Percentiles rank a stretch among this genome's conserved stretches.
Conservation (phyloP, 2,888 invertebrate genomes). For the Cenopis cana region DNA sequence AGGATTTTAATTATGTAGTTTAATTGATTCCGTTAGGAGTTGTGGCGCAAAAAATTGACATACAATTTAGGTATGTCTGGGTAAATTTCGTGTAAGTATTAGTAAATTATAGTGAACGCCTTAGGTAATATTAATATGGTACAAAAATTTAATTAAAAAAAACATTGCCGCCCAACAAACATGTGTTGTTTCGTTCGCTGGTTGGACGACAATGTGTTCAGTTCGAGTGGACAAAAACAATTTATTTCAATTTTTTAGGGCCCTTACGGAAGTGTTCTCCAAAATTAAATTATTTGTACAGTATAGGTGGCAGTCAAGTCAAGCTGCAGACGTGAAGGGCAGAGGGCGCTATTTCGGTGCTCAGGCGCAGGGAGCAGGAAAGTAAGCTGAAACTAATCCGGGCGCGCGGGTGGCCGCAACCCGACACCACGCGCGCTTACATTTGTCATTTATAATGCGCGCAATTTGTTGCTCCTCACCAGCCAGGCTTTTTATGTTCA, state of each 20-base stretch:
- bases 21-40: too few relatives aligned
- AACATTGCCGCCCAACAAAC: too few relatives aligned
- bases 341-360: slow-evolving; percentile 60
- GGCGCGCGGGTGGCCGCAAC: slow-evolving; percentile 79
- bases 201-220: too few relatives aligned
- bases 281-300: slow-evolving; percentile 23
- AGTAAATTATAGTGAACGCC: too few relatives aligned
- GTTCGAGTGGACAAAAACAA: neutral
- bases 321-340: slow-evolving; percentile 59
- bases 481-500: slow-evolving; percentile 74
- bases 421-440: slow-evolving; percentile 80
- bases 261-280: slow-evolving; percentile 1
- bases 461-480: slow-evolving; percentile 83
- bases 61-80: too few relatives aligned
- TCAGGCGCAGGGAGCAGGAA: slow-evolving; percentile 64
- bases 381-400: slow-evolving; percentile 82
- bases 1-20: too few relatives aligned
- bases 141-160: too few relatives aligned
- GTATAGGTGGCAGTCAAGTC: slow-evolving; percentile 73
- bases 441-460: slow-evolving; percentile 85
- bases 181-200: too few relatives aligned
- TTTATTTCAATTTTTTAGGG: neutral
- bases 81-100: too few relatives aligned
- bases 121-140: too few relatives aligned
- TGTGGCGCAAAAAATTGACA: too few relatives aligned